Base-by-base conservation (phyloP, 2,888 invertebrate species). In the Chrysopilus asiliformis region DNA sequence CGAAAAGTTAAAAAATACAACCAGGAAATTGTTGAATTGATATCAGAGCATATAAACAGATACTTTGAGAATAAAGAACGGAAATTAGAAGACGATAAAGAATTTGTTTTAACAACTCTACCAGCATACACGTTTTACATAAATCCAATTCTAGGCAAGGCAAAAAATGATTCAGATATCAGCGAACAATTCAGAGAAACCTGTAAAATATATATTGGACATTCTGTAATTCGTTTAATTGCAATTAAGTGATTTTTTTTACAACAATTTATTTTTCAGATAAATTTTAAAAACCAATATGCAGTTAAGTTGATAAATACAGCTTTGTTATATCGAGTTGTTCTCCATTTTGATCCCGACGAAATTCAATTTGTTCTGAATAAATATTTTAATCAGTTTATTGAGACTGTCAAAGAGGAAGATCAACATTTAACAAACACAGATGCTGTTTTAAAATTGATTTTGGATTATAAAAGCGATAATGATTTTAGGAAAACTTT, bases 161-260 rank as follows among this genome's bases (percentile, higher is more conserved):
- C 41, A 3, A 36, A 41, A 19, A 19, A 8, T 6, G 28, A 34
- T 24, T 25, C 39, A 4, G 41, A 46, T 16, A 26, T 51, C 2
- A 51, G 58, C 40, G 59, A 60, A 10, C 40, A 53, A 22, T 55
- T 60, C 33, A 45, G 55, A 3, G 53, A 55, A 16, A 53, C 61
- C 4, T 57, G 53, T 40, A 60, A 60, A 42, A 57, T 60, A 32
- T 62, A 55, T 40, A 56, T 62, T 32, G 56, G 56, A 8, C 50
- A 60, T 40, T 58, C 60, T 47, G 61, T 60, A 46, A 47, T 22
- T 22, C 22, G 7, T 22, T 22, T 10, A 22, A 22, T 22, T 22
- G 10, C 7, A 22, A 8, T 22, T 22, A 14, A 25, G 4, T 25
- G n/a, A 13, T 15, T 32, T 27, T 3, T 14, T 17, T 2, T 32